These are phyloP conservation scores for Lycopodina hypogea DNA, from an alignment of 37 sponge, comb jelly and placozoan species.

Conservation along the genomic window DNA sequence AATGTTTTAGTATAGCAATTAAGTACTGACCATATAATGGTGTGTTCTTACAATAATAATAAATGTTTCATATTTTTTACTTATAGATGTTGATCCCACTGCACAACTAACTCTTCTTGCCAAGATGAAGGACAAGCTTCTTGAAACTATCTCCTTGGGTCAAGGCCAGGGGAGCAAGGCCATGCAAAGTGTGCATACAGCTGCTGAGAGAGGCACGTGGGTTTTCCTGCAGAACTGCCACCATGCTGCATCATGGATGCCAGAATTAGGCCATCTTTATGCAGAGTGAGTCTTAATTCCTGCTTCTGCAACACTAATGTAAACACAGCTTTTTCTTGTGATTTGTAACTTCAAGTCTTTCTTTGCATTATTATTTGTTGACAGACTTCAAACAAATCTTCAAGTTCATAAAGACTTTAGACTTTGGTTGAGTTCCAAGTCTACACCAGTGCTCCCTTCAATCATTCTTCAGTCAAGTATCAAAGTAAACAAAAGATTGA, in stretches of 20 bases:
- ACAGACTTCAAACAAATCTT: background rate
- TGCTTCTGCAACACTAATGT: background rate
- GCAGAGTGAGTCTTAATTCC: background rate
- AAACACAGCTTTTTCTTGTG: background rate
- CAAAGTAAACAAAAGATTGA: conserved; percentile 34
- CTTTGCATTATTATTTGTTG: background rate
- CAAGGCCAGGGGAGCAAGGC: conserved; percentile 61
- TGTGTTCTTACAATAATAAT: too few species aligned
- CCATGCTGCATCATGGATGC: conserved; percentile 55
- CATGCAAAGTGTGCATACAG: conserved; percentile 15
- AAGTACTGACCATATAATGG: too few species aligned
- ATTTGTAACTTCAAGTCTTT: too few species aligned
- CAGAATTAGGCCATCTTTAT: conserved; percentile 23
- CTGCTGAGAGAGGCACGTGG: conserved; percentile 55
- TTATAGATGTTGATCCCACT: conserved; percentile 54
- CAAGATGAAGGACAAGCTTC: conserved; percentile 8
- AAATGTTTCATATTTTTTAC: too few species aligned
- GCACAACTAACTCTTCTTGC: conserved; percentile 43
- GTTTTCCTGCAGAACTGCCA: conserved; percentile 75
- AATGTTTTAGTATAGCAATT: too few species aligned
- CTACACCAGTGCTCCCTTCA: conserved; percentile 31
- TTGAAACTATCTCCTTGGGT: conserved; percentile 58
- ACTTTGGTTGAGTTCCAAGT: conserved; percentile 56
- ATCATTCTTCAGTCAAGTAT: conserved; percentile 36
- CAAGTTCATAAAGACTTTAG: conserved; percentile 51